phyloP scores from a whole-genome alignment of 1,140 invertebrate genomes.

The Thalassaphorura encarpata region DNA sequence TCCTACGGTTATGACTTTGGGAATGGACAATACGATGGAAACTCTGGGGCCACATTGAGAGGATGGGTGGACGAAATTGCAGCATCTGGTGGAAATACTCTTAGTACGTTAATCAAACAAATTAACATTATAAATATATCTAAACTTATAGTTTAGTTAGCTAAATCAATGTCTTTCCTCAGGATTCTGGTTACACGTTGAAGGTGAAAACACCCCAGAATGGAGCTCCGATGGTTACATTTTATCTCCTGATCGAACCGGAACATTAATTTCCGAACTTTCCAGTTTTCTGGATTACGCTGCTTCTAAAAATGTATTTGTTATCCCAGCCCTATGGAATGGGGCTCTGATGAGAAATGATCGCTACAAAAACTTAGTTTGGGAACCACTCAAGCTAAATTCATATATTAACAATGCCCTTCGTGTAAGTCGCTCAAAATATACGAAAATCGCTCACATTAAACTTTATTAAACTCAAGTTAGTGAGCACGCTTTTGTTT shows the following conservation, averaged over 20 bases:
- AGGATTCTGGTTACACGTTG: conserved; percentile 42
- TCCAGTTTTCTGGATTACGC: conserved; percentile 31
- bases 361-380: conserved; percentile 36
- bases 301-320: conserved; percentile 36
- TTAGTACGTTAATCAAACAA: conserved; percentile 39
- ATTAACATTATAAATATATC: background rate
- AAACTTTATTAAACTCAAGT: too few species aligned
- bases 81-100: conserved; percentile 39
- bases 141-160: background rate
- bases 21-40: conserved; percentile 36
- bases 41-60: conserved; percentile 32
- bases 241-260: conserved; percentile 21
- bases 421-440: conserved; percentile 32
- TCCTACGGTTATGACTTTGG: conserved; percentile 36
- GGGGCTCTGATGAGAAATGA: conserved; percentile 38
- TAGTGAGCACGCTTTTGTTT: conserved; percentile 7
- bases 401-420: conserved; percentile 40
- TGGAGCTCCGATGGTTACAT: conserved; percentile 31
- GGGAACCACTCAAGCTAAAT: conserved; percentile 38
- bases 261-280: conserved; percentile 30
- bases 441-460: too few species aligned
- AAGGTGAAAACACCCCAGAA: conserved; percentile 36
- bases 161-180: background rate
- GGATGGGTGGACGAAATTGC: conserved; percentile 36
- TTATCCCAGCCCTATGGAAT: conserved; percentile 40